Evolutionary conservation across 2,888 invertebrate genomes (phyloP).

Genomic region (Acheta domesticus): DNA sequence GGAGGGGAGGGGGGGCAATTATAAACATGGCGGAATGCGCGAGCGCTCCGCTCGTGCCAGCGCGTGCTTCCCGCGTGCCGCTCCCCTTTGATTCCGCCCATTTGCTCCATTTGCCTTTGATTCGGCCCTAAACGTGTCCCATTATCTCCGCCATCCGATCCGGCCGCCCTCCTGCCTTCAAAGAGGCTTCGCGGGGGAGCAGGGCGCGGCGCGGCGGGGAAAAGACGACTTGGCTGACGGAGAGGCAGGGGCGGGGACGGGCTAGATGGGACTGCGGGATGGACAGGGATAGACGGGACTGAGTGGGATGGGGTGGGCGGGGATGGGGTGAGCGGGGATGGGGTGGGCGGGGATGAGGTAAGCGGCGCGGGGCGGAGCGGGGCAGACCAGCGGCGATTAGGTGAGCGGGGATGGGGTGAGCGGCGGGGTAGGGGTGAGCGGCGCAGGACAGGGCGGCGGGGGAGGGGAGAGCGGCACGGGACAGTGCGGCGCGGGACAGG

Average conservation of each 20-base stretch:
- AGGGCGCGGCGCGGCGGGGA: background rate
- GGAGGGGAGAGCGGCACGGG: too few species aligned
- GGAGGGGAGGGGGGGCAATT: background rate
- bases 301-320: too few species aligned
- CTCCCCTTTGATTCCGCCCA: background rate
- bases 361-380: too few species aligned
- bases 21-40: background rate
- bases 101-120: background rate
- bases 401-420: too few species aligned
- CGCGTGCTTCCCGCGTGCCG: too few species aligned
- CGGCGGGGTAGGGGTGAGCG: too few species aligned
- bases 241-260: background rate
- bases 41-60: background rate
- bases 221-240: background rate
- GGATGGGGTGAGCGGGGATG: too few species aligned
- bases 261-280: background rate
- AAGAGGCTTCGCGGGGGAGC: background rate
- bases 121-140: background rate
- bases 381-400: too few species aligned
- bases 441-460: too few species aligned
- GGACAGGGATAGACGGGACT: background rate
- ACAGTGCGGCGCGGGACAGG: too few species aligned
- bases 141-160: constrained; percentile 18
- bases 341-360: too few species aligned
- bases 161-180: background rate